These are phyloP conservation scores for Gymnocephalus cernua DNA, from an alignment of 2,113 vertebrate genomes.

Conservation along the genomic window DNA sequence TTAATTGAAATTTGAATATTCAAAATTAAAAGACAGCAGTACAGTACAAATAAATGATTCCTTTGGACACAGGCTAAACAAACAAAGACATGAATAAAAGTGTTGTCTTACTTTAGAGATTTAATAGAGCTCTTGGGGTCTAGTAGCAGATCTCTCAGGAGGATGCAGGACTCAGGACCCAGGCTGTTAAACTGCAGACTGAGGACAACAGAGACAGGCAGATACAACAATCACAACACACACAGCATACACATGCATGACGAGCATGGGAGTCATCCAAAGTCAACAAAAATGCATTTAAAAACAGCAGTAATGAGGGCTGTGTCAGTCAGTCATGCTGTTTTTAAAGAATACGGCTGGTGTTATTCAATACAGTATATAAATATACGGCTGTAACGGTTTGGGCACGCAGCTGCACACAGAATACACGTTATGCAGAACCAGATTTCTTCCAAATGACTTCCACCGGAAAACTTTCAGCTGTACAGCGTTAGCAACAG, in stretches of 20 bases:
- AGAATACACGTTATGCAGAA: no score
- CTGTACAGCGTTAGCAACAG: no score
- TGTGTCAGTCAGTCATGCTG: no score
- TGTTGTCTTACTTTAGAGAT: conserved; percentile 82
- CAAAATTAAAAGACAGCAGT: neutral
- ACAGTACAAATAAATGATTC: neutral
- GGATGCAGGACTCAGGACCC: conserved; percentile 89
- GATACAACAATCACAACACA: conserved; percentile 40
- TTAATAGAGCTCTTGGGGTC: conserved; percentile 88
- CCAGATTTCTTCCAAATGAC: no score
- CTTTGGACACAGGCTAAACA: neutral
- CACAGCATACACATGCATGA: conserved; percentile 38
- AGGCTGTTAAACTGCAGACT: conserved; percentile 95
- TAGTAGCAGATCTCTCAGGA: conserved; percentile 89
- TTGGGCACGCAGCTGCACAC: no score
- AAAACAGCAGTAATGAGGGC: neutral
- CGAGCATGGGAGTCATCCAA: neutral
- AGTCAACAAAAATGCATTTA: neutral
- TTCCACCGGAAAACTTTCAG: no score
- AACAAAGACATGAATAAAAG: neutral
- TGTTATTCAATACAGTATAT: no score
- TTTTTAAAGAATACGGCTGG: no score
- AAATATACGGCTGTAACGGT: no score
- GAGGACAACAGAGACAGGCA: conserved; percentile 64
- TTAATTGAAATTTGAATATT: neutral